These are phyloP conservation scores for Platichthys flesus DNA, from an alignment of 2,113 vertebrate genomes.

Conservation along the genomic window DNA sequence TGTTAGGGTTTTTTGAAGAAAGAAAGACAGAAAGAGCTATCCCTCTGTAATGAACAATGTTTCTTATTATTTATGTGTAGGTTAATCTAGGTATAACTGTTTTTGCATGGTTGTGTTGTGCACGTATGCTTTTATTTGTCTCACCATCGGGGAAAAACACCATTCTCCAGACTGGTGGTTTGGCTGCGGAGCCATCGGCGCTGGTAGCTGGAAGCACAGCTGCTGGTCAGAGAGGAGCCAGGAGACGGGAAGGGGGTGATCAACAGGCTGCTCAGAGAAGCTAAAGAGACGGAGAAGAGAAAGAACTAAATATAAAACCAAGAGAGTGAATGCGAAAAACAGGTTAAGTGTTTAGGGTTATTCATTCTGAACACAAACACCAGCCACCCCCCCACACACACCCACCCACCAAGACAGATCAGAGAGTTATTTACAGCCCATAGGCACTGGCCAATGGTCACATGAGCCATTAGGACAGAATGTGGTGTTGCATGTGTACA, in stretches of 20 bases:
- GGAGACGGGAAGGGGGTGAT: constrained; percentile 97
- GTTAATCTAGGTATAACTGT: neutral
- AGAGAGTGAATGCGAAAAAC: constrained; percentile 41
- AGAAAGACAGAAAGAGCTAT: too few species aligned
- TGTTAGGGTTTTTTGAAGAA: too few species aligned
- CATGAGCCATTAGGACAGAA: constrained; percentile 24
- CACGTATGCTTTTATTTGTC: constrained; percentile 28
- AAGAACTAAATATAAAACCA: constrained; percentile 17
- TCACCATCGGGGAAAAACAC: constrained; percentile 97
- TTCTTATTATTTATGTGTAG: too few species aligned
- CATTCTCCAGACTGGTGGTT: constrained; percentile 98
- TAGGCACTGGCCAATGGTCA: constrained; percentile 30
- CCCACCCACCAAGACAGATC: constrained; percentile 15
- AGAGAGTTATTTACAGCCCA: constrained; percentile 45
- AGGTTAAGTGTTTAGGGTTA: constrained; percentile 9
- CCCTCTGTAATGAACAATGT: too few species aligned
- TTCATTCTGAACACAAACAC: neutral
- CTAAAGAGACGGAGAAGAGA: constrained; percentile 71
- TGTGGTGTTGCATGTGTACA: neutral
- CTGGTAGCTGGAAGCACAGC: constrained; percentile 98
- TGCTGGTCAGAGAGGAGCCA: constrained; percentile 95
- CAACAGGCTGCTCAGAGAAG: constrained; percentile 96
- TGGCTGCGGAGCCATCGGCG: constrained; percentile 97
- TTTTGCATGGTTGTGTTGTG: neutral
- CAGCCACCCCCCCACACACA: neutral